Percentiles rank a stretch among this genome's conserved stretches.
These are phyloP conservation scores for Orius insidiosus DNA, from an alignment of 1,140 invertebrate species.

Conservation along the genomic window DNA sequence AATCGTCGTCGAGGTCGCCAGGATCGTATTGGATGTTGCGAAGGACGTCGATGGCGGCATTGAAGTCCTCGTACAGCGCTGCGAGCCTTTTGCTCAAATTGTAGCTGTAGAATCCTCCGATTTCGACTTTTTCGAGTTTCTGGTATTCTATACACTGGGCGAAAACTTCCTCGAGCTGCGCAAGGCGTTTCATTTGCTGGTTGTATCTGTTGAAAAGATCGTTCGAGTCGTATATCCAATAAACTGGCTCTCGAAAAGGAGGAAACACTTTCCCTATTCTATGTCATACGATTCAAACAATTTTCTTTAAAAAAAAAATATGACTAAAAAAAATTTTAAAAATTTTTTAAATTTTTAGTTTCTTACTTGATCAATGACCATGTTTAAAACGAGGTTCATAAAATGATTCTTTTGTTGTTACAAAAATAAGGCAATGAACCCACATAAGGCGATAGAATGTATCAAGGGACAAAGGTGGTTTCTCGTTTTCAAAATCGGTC, in stretches of 20 bases:
- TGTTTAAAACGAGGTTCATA: conserved; percentile 56
- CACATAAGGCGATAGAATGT: conserved; percentile 69
- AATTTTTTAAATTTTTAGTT: conserved; percentile 17
- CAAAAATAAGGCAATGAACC: conserved; percentile 72
- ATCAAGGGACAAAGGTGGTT: conserved; percentile 42
- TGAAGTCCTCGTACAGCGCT: conserved; percentile 52
- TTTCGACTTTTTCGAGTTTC: conserved; percentile 76
- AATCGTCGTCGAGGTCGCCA: conserved; percentile 44
- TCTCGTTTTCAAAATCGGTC: conserved; percentile 42
- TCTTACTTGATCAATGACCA: conserved; percentile 46
- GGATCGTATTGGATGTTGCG: conserved; percentile 48
- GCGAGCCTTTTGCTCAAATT: conserved; percentile 34
- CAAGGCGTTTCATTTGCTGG: neutral
- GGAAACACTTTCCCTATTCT: neutral
- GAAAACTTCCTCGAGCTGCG: conserved; percentile 23
- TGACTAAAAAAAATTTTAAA: conserved; percentile 17
- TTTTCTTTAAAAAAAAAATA: conserved; percentile 5
- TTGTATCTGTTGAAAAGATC: conserved; percentile 39
- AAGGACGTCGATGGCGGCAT: conserved; percentile 46
- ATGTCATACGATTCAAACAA: neutral
- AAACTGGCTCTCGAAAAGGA: conserved; percentile 7
- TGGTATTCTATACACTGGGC: conserved; percentile 57
- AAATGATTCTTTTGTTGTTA: conserved; percentile 35
- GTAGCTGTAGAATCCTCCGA: conserved; percentile 59
- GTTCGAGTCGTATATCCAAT: conserved; percentile 57